These are phyloP conservation scores for Osmoderma eremita DNA, from an alignment of 2,888 invertebrate species.

Conservation along the genomic window DNA sequence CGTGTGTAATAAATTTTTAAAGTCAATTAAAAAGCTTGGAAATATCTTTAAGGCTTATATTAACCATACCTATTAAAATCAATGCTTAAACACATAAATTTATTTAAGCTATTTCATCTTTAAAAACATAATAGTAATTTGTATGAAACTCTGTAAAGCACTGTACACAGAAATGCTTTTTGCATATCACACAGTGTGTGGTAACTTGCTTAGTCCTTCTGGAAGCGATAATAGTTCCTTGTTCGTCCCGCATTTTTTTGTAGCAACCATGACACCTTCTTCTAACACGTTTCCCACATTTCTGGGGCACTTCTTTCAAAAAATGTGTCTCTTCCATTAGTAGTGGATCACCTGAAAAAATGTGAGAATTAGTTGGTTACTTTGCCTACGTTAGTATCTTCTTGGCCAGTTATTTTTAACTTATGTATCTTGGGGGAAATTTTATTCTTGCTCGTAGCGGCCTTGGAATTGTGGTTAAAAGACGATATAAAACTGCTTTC, in stretches of 20 bases:
- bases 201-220: slow-evolving; percentile 35
- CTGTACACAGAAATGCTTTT: slow-evolving; percentile 18
- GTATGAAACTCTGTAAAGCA: slow-evolving; percentile 20
- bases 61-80: neutral
- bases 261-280: slow-evolving; percentile 31
- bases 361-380: no score
- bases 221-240: slow-evolving; percentile 19
- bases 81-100: neutral
- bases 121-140: neutral
- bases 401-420: no score
- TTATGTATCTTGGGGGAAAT: no score
- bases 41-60: neutral
- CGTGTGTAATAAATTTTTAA: neutral
- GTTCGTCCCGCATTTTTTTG: slow-evolving; percentile 12
- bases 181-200: slow-evolving; percentile 19
- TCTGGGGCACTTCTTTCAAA: slow-evolving; percentile 15
- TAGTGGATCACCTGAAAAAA: no score
- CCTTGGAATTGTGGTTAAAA: no score
- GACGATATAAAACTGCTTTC: no score
- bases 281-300: slow-evolving; percentile 13
- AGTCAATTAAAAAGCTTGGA: neutral
- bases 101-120: neutral
- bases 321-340: slow-evolving; percentile 8
- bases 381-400: no score
- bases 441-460: no score